Evolutionary conservation across 30 jellyfish, hydroid and myxozoan genomes (phyloP), one percentile per base, ranked within the genome.

Genomic region (Aurelia coerulea): DNA sequence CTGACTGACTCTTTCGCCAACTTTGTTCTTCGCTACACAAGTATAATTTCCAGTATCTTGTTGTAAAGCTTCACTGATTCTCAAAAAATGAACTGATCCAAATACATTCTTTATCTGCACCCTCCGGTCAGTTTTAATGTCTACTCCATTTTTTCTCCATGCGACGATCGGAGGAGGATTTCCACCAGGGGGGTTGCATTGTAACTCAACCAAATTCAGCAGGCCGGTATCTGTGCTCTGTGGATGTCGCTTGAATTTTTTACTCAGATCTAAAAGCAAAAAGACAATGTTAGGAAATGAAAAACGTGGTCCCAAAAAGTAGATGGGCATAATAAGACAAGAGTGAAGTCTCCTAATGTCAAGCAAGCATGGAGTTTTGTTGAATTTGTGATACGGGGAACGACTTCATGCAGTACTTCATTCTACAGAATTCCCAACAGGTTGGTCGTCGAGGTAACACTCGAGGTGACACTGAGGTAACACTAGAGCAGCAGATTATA

Each of bases 111-210:
- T 70, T 46, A 80, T 64, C 70, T 76, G 64, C 19, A 92, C 31
- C 52, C 97, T 39, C 14, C 65, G 81, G 51, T 70, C 46, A 33
- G 74, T 59, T 14, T 19, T 73, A 11, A 90, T 6, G 19, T 17
- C 46, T 7, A 32, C 15, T 9, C 64, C 46, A 35, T 76, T 70
- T 59, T 78, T 81, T 58, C 60, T 56, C 97, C 97, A 90, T 64
- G 64, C 41, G 39, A 90, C 87, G 16, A 79, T 62, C 14, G 97
- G 92, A n/a, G 68, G 78, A 7, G 97, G 97, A 59, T 39, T 50
- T 37, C 94, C 97, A 18, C 88, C 94, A 14, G 97, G 97, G 18
- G 97, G 97, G 37, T 10, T 62, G 81, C 97, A 90, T 46, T 62
- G 56, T 29, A 88, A 62, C 17, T 60, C 53, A 34, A 79, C 78